Evolutionary conservation across 2,888 invertebrate species (phyloP), one percentile per base, ranked within the genome.

Genomic region (Coenonympha glycerion): DNA sequence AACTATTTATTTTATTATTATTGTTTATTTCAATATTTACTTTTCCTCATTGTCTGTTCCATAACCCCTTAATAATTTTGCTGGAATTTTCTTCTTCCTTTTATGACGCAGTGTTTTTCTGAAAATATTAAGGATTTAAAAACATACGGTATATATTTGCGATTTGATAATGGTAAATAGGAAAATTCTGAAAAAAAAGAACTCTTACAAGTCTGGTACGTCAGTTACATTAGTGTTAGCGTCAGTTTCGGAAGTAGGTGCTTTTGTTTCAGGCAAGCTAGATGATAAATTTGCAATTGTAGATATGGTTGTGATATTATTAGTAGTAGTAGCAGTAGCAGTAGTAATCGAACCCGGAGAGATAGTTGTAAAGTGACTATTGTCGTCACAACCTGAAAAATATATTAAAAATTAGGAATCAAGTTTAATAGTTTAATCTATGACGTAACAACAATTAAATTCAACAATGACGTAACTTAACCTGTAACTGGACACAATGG

Each of bases 401-500:
- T 24, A 24, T 6, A 8, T 24, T 6, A 2, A 4, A 6, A 24
- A 24, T 24, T 2, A 24, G 8, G 8, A 24, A 6, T 6, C 8
- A 3, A 24, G 8, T 2, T n/a, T n/a, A n/a, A n/a, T n/a, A n/a
- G n/a, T n/a, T n/a, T n/a, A n/a, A n/a, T n/a, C n/a, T n/a, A n/a
- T n/a, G n/a, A n/a, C n/a, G n/a, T n/a, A n/a, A n/a, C n/a, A n/a
- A n/a, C n/a, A n/a, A n/a, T n/a, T n/a, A n/a, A n/a, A n/a, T n/a
- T n/a, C n/a, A n/a, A n/a, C n/a, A n/a, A n/a, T n/a, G n/a, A n/a
- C n/a, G n/a, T n/a, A 9, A 33, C 3, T 62, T 40, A 48, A 75
- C 79, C 71, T 68, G 67, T 60, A 34, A 56, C 51, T 37, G 66
- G 64, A 54, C 56, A 62, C 22, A 49, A 46, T 31, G 60, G 55